Base-by-base conservation (phyloP, 2,888 invertebrate genomes). In the Lottia gigantea region DNA sequence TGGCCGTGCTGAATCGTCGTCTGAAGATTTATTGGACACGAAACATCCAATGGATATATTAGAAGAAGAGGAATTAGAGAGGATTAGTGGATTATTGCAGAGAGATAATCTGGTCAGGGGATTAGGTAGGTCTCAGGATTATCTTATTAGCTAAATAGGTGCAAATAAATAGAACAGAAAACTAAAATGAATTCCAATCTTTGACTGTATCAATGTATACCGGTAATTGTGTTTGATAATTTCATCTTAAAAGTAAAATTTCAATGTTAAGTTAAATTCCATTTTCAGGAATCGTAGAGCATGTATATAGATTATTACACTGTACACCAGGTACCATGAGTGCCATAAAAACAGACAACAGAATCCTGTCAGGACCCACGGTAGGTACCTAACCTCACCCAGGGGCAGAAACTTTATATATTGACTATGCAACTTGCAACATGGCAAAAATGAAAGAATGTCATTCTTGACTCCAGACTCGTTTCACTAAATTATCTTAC, bases 61-160 rank as follows among this genome's bases (percentile, higher is more conserved):
- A 46, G 88, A 88, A 65, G 86, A 86, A 45, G 89, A 89, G 73
- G 89, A 89, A 73, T 77, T 87, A 71, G 88, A 88, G 74, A 74
- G 89, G n/a, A 83, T 89, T 70, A 83, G 85, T 70, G 85, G 84
- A 0, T 78, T 89, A 11, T 78, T 87, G 40, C 88, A 88, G 79
- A 77, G 89, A n/a, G 88, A 89, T 75, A 88, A 86, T 76, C 82
- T 88, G 46, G 86, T 89, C 40, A 80, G 88, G 4, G 87, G 87
- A 4, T 82, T 88, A 45, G 89, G 89, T 47, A 40, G 7, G 40
- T 4, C 40, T 6, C 40, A 11, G 40, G 40, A 40, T 40, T 40
- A 40, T 40, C n/a, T n/a, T 40, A 40, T 11, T 31, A 6, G 31
- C n/a, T n/a, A n/a, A n/a, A n/a, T n/a, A n/a, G n/a, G n/a, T n/a